Conservation (phyloP, 2,888 invertebrate species). For the Rhamnusium bicolor region DNA sequence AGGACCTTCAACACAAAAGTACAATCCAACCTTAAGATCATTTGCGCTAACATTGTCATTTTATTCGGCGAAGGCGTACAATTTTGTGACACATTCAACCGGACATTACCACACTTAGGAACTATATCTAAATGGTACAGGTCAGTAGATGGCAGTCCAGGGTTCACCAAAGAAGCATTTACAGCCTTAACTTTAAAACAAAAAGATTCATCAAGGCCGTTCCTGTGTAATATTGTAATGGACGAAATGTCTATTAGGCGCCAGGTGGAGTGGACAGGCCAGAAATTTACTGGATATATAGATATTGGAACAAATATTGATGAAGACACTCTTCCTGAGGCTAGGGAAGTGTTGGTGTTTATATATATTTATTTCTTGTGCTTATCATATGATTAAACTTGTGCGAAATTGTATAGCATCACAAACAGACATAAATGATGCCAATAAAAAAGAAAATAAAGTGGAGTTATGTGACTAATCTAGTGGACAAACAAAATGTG, state of each 20-base stretch:
- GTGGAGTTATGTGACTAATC: conserved; percentile 37
- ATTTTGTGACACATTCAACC: conserved; percentile 38
- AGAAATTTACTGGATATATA: conserved; percentile 20
- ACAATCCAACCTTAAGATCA: conserved; percentile 32
- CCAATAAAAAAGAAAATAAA: conserved; percentile 32
- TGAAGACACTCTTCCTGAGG: conserved; percentile 19
- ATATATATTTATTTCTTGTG: conserved; percentile 38
- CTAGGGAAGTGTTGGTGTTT: conserved; percentile 26
- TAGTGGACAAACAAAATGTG: conserved; percentile 41
- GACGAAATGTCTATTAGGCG: conserved; percentile 30
- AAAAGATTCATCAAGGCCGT: not conserved
- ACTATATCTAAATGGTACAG: conserved; percentile 42
- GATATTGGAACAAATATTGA: not conserved
- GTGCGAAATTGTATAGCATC: conserved; percentile 45
- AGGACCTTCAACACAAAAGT: conserved; percentile 37
- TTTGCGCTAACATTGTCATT: conserved; percentile 45
- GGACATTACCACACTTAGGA: conserved; percentile 37
- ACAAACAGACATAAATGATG: conserved; percentile 34
- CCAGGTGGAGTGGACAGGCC: conserved; percentile 25
- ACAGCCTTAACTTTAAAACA: conserved; percentile 25
- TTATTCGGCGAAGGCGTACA: conserved; percentile 44
- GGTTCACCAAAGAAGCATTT: conserved; percentile 37
- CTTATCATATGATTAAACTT: conserved; percentile 44
- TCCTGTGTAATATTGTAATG: conserved; percentile 29
- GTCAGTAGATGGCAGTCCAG: conserved; percentile 38